phyloP scores from a whole-genome alignment of 2,888 invertebrate species.

The Drosophila yooni region DNA sequence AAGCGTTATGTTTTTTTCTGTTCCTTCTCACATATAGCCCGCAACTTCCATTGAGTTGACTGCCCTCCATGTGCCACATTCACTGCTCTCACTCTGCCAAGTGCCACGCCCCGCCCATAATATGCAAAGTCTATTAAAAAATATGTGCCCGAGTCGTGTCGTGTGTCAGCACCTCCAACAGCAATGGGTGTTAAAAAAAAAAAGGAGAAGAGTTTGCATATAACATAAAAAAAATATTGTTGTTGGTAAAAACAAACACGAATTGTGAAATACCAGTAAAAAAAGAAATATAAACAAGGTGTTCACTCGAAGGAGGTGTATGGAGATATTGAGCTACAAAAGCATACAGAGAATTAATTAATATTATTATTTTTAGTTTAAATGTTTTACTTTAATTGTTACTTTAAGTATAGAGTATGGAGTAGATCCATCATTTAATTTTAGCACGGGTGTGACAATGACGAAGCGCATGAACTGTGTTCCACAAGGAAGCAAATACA shows the following conservation, averaged over 20 bases:
- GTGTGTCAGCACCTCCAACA: conserved; percentile 59
- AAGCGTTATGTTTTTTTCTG: conserved; percentile 7
- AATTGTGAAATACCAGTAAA: conserved; percentile 24
- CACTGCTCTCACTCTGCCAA: neutral
- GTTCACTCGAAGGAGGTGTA: neutral
- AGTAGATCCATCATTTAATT: conserved; percentile 4
- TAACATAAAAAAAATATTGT: conserved; percentile 17
- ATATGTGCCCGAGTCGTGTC: conserved; percentile 54
- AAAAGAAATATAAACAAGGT: neutral
- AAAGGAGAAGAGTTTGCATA: conserved; percentile 27
- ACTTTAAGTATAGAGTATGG: neutral
- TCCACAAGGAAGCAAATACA: conserved; percentile 40
- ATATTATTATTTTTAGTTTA: neutral
- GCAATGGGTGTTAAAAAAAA: conserved; percentile 34
- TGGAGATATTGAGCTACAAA: neutral
- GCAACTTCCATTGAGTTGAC: conserved; percentile 63
- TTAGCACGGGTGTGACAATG: conserved; percentile 33
- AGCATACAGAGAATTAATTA: neutral
- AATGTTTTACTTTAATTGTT: neutral
- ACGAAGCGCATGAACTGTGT: conserved; percentile 51
- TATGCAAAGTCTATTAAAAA: conserved; percentile 67
- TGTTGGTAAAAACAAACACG: neutral
- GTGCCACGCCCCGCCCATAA: conserved; percentile 12
- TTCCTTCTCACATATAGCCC: conserved; percentile 24
- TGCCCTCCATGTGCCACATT: conserved; percentile 61